Base-by-base conservation (phyloP, 2,797 vertebrate species). In the Brachyrhaphis roseni region DNA sequence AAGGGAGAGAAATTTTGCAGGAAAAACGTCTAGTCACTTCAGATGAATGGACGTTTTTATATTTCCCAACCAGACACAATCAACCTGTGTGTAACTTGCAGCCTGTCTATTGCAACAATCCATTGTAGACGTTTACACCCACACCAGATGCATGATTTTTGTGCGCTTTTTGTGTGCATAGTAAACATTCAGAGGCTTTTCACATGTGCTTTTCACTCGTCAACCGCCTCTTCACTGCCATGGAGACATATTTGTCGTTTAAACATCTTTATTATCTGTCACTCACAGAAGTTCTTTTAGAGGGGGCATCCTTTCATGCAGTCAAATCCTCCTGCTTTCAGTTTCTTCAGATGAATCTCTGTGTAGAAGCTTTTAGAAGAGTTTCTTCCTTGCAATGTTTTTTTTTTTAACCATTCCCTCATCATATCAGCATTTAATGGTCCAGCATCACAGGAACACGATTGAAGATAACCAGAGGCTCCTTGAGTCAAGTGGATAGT, bases 191-290 rank as follows among this genome's bases (percentile, higher is more conserved):
- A 79, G 81, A 84, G 80, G 80, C 75, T 80, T 90, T 90, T 82
- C 87, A 91, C 86, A 91, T 88, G 92, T 87, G 93, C 88, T 93
- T 94, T 93, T 93, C 88, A 90, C 79, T 82, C 86, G 82, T 90
- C 88, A 82, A 91, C 90, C 91, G 90, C 91, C 91, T 92, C 90
- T 91, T 86, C 92, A 96, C 87, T 94, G 89, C 93, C 94, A 94
- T 94, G 93, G 93, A 92, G 96, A 96, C 91, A 31, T 85, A 84
- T 91, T 95, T 93, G 62, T 70, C 80, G 83, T 86, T 93, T 88
- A 94, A 88, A 91, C 88, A 86, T 91, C 55, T 87, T 85, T 80
- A 87, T 91, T 88, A 87, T 93, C 87, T 89, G 86, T 92, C 91
- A 91, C 78, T 85, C 87, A 90, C 88, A 78, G 88, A 82, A 85